These are phyloP conservation scores for Lingula anatina DNA, from an alignment of 2,888 invertebrate species.

Conservation along the genomic window DNA sequence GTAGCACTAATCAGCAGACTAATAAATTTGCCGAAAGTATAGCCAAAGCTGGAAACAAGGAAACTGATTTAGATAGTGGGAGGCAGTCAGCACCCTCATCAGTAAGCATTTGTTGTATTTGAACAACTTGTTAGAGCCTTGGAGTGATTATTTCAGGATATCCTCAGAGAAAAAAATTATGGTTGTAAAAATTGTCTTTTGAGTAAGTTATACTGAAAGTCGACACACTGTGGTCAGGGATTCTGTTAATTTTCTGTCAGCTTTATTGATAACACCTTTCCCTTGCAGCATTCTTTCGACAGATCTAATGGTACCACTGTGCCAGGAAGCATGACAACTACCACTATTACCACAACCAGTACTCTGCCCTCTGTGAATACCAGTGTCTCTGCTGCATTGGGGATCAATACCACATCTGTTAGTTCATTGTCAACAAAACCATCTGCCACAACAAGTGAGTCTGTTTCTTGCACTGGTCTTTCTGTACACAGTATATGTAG, in stretches of 20 bases:
- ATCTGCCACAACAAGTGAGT: slow-evolving; percentile 11
- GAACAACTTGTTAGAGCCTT: no score
- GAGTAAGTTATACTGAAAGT: no score
- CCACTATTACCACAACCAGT: slow-evolving; percentile 23
- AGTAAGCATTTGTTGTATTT: no score
- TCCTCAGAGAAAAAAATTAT: no score
- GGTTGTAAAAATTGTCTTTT: no score
- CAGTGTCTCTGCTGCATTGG: slow-evolving; percentile 16
- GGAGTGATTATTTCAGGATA: no score
- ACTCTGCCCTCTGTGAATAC: slow-evolving; percentile 7
- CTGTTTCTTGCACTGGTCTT: no score
- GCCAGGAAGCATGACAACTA: slow-evolving; percentile 25
- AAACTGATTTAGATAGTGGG: slow-evolving; percentile 18
- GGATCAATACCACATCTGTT: slow-evolving; percentile 20
- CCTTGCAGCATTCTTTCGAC: neutral
- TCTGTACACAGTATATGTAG: no score
- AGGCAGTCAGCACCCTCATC: no score
- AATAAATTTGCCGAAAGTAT: slow-evolving; percentile 41
- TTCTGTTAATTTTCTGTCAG: no score
- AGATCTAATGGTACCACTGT: slow-evolving; percentile 12
- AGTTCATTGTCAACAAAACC: slow-evolving; percentile 17
- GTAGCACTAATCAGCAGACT: slow-evolving; percentile 27
- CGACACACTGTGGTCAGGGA: no score
- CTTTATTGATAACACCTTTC: no score
- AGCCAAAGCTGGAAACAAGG: slow-evolving; percentile 42